A percentile compares a stretch with the other conserved stretches of the same genome.
Evolutionary conservation across 2,113 vertebrate species (phyloP).

Genomic region (Eulemur rufifrons): DNA sequence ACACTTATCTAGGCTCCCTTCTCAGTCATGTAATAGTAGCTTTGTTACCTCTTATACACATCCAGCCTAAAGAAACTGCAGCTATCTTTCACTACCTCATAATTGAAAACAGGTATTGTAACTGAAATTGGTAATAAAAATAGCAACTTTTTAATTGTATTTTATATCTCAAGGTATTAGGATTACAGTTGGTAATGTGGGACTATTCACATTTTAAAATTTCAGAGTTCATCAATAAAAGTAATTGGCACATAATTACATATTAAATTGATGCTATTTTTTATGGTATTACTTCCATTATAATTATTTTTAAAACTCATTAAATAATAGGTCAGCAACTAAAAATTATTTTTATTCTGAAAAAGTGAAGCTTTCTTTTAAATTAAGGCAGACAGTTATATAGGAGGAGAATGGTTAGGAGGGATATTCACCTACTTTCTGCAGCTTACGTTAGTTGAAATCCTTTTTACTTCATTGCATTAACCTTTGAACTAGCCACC

Average conservation of each 20-base stretch:
- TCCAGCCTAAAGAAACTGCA: slow-evolving; percentile 94
- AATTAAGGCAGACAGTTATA: background rate
- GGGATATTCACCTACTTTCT: background rate
- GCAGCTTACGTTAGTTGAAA: background rate
- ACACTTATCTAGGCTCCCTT: slow-evolving; percentile 92
- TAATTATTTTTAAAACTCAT: slow-evolving; percentile 18
- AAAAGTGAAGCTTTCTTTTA: background rate
- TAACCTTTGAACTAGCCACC: slow-evolving; percentile 24
- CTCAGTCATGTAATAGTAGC: slow-evolving; percentile 98
- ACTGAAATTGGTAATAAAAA: slow-evolving; percentile 32
- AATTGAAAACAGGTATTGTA: slow-evolving; percentile 93
- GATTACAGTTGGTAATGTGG: background rate
- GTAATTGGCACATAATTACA: background rate
- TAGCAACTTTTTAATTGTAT: background rate
- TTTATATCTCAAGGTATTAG: slow-evolving; percentile 15
- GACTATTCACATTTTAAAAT: background rate
- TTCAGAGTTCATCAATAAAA: slow-evolving; percentile 15
- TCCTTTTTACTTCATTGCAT: background rate
- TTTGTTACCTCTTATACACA: slow-evolving; percentile 93
- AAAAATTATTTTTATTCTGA: slow-evolving; percentile 15
- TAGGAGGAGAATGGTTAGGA: background rate
- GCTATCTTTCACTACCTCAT: slow-evolving; percentile 95
- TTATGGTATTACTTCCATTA: background rate
- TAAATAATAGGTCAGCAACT: background rate
- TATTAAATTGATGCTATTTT: background rate